Evolutionary conservation across 2,113 vertebrate species (phyloP).

Genomic region (Speoplatyrhinus poulsoni): DNA sequence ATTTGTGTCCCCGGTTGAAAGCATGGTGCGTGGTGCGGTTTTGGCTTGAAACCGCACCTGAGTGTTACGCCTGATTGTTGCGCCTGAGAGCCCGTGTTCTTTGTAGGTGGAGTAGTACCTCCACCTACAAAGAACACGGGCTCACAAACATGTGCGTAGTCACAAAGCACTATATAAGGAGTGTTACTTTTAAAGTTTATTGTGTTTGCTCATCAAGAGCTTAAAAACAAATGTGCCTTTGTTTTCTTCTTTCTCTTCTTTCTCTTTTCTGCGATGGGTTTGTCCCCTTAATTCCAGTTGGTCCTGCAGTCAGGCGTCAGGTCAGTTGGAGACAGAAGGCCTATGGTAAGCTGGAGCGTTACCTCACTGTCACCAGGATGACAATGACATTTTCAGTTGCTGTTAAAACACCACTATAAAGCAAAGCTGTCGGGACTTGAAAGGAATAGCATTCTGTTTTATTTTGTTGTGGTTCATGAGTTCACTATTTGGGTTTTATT

Average conservation of each 20-base stretch:
- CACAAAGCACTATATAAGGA: no score
- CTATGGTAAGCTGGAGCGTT: conserved; percentile 48
- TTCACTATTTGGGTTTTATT: conserved; percentile 50
- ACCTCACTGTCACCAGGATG: conserved; percentile 65
- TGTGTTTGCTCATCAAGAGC: no score
- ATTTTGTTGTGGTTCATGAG: conserved; percentile 60
- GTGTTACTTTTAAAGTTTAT: no score
- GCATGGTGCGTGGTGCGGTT: no score
- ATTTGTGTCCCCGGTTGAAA: no score
- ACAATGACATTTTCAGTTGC: conserved; percentile 71
- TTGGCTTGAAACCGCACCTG: no score
- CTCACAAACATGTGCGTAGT: no score
- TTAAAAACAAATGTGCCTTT: not conserved
- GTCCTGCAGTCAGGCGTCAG: conserved; percentile 22
- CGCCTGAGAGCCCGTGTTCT: no score
- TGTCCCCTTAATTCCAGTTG: conserved; percentile 20
- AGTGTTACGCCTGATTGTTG: no score
- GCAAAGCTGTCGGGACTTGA: conserved; percentile 60
- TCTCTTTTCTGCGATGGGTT: not conserved
- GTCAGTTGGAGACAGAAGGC: conserved; percentile 33
- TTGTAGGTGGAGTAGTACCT: no score
- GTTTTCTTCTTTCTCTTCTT: conserved; percentile 10
- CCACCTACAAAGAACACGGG: no score
- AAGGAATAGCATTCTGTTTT: conserved; percentile 60
- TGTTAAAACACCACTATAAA: conserved; percentile 61